Evolutionary conservation across 2,113 vertebrate species (phyloP).

Genomic region (Scolopax mira): DNA sequence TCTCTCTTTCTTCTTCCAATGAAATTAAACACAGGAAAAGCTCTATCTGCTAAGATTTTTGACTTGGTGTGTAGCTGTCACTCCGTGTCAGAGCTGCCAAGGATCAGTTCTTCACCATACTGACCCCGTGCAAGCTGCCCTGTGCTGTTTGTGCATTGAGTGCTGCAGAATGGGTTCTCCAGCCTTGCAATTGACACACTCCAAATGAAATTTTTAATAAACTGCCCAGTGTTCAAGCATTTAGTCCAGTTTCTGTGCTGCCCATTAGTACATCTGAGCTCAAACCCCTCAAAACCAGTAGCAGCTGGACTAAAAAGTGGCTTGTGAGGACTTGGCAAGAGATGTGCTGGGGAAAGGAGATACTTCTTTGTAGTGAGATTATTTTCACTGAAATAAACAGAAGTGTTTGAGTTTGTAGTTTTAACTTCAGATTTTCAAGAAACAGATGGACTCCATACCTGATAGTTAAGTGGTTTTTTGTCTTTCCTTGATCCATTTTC

Average conservation of each 20-base stretch:
- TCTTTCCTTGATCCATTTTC: background rate
- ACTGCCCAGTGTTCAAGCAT: background rate
- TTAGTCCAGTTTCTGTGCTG: background rate
- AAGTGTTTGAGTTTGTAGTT: background rate
- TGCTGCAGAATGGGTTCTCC: background rate
- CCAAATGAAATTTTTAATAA: background rate
- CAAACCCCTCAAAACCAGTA: background rate
- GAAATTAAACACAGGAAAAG: background rate
- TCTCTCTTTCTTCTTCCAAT: background rate
- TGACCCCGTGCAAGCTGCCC: background rate
- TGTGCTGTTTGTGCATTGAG: accelerated
- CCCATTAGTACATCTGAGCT: background rate
- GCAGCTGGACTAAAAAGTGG: background rate
- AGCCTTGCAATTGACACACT: background rate
- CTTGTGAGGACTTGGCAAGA: background rate
- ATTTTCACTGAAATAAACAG: background rate
- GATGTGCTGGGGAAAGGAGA: background rate
- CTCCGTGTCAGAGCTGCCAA: background rate
- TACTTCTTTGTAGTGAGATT: background rate
- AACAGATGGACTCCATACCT: background rate
- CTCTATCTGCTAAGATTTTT: background rate
- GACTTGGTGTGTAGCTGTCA: accelerated
- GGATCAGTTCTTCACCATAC: background rate
- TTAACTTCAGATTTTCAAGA: background rate
- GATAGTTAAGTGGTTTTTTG: background rate